phyloP scores from a whole-genome alignment of 2,888 invertebrate genomes.

The Taenaris catops region DNA sequence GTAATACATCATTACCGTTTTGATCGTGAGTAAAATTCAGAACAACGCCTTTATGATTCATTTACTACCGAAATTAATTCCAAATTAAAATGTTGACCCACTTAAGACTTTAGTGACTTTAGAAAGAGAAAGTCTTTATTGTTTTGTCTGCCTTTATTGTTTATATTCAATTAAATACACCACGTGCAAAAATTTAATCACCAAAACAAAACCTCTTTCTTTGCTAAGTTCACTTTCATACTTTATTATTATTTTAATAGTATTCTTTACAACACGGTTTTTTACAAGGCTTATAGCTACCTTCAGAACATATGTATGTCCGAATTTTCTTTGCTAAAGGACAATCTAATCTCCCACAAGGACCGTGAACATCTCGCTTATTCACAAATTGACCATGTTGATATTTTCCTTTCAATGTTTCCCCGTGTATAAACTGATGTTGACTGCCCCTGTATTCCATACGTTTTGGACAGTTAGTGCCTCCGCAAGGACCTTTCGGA shows the following conservation, averaged over 20 bases:
- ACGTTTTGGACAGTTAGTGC: slow-evolving; percentile 65
- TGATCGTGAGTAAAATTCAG: slow-evolving; percentile 14
- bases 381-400: slow-evolving; percentile 66
- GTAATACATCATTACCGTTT: slow-evolving; percentile 17
- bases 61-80: slow-evolving; percentile 27
- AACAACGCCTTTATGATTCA: slow-evolving; percentile 28
- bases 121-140: slow-evolving; percentile 29
- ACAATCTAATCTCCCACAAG: slow-evolving; percentile 68
- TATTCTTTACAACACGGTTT: slow-evolving; percentile 64
- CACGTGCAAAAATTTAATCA: slow-evolving; percentile 2
- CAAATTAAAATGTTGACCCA: slow-evolving; percentile 28
- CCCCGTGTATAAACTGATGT: slow-evolving; percentile 64
- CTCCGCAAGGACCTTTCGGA: slow-evolving; percentile 71
- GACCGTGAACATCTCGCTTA: slow-evolving; percentile 67
- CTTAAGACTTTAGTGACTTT: slow-evolving; percentile 21
- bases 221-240: too few relatives aligned
- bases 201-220: slow-evolving; percentile 8
- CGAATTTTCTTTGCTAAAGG: slow-evolving; percentile 66
- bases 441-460: slow-evolving; percentile 69
- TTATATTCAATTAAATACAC: slow-evolving; percentile 9
- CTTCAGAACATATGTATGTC: slow-evolving; percentile 53
- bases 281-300: slow-evolving; percentile 60
- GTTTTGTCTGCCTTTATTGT: slow-evolving; percentile 18
- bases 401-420: slow-evolving; percentile 58
- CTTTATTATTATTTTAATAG: slow-evolving; percentile 35